Percentiles rank a stretch among this genome's conserved stretches.
phyloP scores from a whole-genome alignment of 1,140 invertebrate genomes.

The Temnothorax longispinosus region DNA sequence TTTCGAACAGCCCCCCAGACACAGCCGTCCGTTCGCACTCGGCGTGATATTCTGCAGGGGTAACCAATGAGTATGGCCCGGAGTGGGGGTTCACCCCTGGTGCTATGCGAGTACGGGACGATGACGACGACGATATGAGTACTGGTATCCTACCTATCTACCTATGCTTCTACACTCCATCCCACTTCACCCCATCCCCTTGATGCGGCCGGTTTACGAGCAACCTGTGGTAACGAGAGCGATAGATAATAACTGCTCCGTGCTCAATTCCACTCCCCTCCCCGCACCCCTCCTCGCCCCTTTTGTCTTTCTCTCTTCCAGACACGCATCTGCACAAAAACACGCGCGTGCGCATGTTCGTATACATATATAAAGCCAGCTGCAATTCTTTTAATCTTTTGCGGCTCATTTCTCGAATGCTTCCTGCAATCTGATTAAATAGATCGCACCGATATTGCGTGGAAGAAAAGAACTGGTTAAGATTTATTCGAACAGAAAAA shows the following conservation, averaged over 20 bases:
- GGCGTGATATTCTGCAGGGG: conserved; percentile 78
- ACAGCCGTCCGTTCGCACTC: conserved; percentile 80
- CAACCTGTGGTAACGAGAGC: conserved; percentile 87
- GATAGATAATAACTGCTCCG: conserved; percentile 86
- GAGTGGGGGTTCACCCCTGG: conserved; percentile 53
- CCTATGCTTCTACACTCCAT: conserved; percentile 76
- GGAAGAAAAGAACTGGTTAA: neutral
- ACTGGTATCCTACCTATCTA: conserved; percentile 78
- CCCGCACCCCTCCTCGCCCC: conserved; percentile 41
- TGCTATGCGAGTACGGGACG: conserved; percentile 71
- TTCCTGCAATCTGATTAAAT: conserved; percentile 8
- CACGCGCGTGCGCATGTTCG: neutral
- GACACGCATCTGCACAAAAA: conserved; percentile 21
- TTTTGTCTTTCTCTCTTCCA: conserved; percentile 53
- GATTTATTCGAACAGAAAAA: conserved; percentile 3
- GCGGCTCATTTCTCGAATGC: neutral
- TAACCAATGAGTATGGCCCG: conserved; percentile 67
- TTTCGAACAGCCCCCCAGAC: conserved; percentile 80
- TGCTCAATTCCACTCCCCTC: conserved; percentile 77
- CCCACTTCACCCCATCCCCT: conserved; percentile 75
- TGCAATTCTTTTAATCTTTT: conserved; percentile 24
- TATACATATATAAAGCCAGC: neutral
- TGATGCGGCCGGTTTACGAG: conserved; percentile 85
- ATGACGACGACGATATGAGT: conserved; percentile 76
- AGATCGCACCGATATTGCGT: neutral